Base-by-base conservation (phyloP, 2,113 vertebrate genomes). In the Serinus canaria region DNA sequence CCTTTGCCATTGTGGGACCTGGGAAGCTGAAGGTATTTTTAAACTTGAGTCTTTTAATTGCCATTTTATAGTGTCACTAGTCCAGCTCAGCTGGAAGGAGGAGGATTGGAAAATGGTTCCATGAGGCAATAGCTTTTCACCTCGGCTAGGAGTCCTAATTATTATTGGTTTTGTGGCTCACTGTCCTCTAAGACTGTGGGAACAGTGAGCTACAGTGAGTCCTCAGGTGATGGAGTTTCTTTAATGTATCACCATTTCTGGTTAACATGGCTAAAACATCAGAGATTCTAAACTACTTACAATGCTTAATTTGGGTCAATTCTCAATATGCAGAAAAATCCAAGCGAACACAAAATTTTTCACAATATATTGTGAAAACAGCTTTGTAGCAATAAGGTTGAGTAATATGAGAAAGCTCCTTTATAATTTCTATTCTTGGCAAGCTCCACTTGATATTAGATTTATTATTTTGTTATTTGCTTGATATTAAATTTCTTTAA, bases 31-130 rank as follows among this genome's bases (percentile, higher is more conserved):
- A 97, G 93, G 95, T 96, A 96, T 98, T 97, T 98, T 97, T 97
- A 97, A 98, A 97, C 95, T 70, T 72, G 94, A 98, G 96, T 92
- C 95, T 97, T 97, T 98, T 98, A 98, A 98, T 98, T 98, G 97
- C 95, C 84, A 95, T 96, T 97, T 97, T 98, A 98, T 98, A 97
- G 97, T 92, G 95, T 96, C 94, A 96, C 96, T 97, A 97, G 96
- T 96, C 96, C 95, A 94, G 90, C 96, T 97, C 97, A 93, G 97
- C 96, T 97, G 97, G 97, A 97, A 96, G 96, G 95, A 97, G 70
- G 94, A 97, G 95, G 96, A 96, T 94, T 98, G 96, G 97, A 96
- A 98, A 98, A 98, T 85, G 95, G 97, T 95, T 96, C 92, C 88
- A 83, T 97, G 90, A 96, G 96, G 97, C 93, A 93, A 95, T 96